Base-by-base conservation (phyloP, 1,140 invertebrate species). In the Lithobius niger region DNA sequence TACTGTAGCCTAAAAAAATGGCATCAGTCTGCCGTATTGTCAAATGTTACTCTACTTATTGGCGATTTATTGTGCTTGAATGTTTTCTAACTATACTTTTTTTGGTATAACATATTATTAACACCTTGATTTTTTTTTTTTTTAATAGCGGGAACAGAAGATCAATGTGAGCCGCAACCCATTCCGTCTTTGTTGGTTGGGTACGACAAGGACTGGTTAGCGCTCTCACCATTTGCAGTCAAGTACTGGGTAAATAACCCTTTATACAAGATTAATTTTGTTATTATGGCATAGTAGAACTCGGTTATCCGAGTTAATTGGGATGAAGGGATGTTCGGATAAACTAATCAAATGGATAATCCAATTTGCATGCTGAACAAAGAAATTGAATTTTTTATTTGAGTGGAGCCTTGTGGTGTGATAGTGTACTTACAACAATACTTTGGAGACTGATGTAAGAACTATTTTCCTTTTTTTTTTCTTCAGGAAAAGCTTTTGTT, bases 121-220 rank as follows among this genome's bases (percentile, higher is more conserved):
- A n/a, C n/a, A n/a, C n/a, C n/a, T 36, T 36, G 10, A 10, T 36
- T n/a, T n/a, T 36, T 36, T 36, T 36, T 36, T 36, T 36, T 36
- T 36, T 31, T 22, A 45, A 21, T 27, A 58, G 4, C 57, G 74
- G 77, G 79, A 50, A 90, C 90, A 21, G 89, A 94, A 65, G 92
- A 97, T 66, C 82, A 90, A 47, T 94, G 90, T 71, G 92, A 96
- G 66, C 93, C 94, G 10, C 92, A 97, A 71, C 93, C 93, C 1
- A 93, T 98, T 62, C 94, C 94, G 4, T 85, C 88, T 2, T 73
- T 97, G 21, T 78, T 96, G 47, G 88, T 95, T 31, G 92, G 92
- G 1, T 84, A 90, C 71, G 94, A 97, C 61, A 85, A 89, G 64
- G 94, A 98, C 69, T 96, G 91, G 88, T 69, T 97, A 1, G 85